Conservation (phyloP, 2,888 invertebrate genomes). For the Flexamia atlantica region DNA sequence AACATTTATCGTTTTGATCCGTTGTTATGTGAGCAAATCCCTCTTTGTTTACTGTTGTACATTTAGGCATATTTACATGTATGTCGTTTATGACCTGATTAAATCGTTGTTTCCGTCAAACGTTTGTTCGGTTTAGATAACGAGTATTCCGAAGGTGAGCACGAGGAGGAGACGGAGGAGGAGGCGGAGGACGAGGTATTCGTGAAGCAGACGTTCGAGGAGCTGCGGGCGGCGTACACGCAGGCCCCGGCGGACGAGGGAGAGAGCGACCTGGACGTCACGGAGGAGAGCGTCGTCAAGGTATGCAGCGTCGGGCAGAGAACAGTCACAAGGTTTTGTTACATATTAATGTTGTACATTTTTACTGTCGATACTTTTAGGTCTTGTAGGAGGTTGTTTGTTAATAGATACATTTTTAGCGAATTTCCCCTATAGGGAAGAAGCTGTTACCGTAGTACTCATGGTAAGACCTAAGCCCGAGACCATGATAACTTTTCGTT, state of each 20-base stretch:
- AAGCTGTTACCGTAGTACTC: too few species aligned
- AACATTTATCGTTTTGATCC: constrained; percentile 8
- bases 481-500: too few species aligned
- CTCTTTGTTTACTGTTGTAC: not conserved
- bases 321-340: too few species aligned
- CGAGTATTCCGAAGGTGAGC: constrained; percentile 69
- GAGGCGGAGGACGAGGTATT: constrained; percentile 71
- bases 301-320: constrained; percentile 68
- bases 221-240: constrained; percentile 71
- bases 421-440: too few species aligned
- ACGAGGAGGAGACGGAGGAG: constrained; percentile 72
- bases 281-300: constrained; percentile 74
- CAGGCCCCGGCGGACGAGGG: constrained; percentile 65
- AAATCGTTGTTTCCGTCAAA: not conserved
- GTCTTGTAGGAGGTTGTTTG: too few species aligned
- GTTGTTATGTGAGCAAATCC: constrained; percentile 59
- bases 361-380: too few species aligned
- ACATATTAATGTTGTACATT: too few species aligned
- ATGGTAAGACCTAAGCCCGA: too few species aligned
- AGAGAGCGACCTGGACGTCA: constrained; percentile 71
- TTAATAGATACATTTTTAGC: too few species aligned
- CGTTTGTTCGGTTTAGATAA: constrained; percentile 19
- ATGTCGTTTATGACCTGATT: too few species aligned
- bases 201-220: constrained; percentile 73
- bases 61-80: not conserved